Base-by-base conservation (phyloP, 2,797 vertebrate species). In the Huso huso region DNA sequence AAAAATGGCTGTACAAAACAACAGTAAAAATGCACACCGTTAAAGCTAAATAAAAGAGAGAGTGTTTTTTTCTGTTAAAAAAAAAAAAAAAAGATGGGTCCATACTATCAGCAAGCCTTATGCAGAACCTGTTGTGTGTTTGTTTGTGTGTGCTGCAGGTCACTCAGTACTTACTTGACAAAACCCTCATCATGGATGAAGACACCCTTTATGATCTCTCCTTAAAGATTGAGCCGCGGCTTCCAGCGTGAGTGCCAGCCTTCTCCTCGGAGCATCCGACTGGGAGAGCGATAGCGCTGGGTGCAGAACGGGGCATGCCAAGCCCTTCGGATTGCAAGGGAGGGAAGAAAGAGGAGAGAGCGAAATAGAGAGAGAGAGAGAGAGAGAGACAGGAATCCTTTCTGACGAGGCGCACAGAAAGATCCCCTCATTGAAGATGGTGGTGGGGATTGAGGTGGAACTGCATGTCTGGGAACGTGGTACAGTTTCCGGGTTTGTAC, bases 151-250 rank as follows among this genome's bases (percentile, higher is more conserved):
- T 72, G 49, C 23, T 74, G 66, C 80, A 98, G 95, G 95, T 96
- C 76, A 96, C 94, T 73, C 95, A 96, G 72, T 98, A 95, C 79
- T 88, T 98, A 76, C 82, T 98, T 79, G 94, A 97, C 86, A 96
- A 95, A 83, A 91, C 89, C 11, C 88, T 93, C 71, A 94, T 95
- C 81, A 95, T 97, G 78, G 95, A 98, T 7, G 95, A 98, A 84
- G 95, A 98, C 76, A 95, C 94, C 0, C 83, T 98, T 60, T 98
- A 98, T 70, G 95, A 95, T 71, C 90, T 98, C 72, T 98, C 95
- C 0, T 88, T 98, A 72, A 96, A 93, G 84, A 92, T 97, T 11
- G 95, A 96, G 79, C 94, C 95, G 71, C 92, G 96, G 76, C 91
- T 98, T 71, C 93, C 95, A 1, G 95, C 96, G 82, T 99, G 95